Base-by-base conservation (phyloP, 1,140 invertebrate species). In the Mylabris phalerata region DNA sequence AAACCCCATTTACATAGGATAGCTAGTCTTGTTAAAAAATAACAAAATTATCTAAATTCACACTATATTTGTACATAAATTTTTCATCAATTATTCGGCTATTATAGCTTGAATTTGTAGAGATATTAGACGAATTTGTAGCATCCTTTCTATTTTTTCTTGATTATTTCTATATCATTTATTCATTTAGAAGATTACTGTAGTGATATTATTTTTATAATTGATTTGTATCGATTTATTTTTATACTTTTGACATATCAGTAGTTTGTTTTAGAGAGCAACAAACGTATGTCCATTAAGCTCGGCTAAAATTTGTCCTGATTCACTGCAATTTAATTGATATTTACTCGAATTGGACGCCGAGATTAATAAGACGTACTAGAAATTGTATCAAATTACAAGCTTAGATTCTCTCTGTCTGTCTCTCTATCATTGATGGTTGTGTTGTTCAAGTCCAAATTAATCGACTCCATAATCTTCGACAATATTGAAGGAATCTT, bases 1-100 rank as follows among this genome's bases (percentile, higher is more conserved):
- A 73, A 73, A 56, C 75, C 75, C 6, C 73, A 75, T 55, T 63
- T 75, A 55, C 73, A 73, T 58, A 74, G 75, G 69, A 74, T 77
- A 75, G 75, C 72, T 43, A 75, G 68, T 60, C 59, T 77, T 27
- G 75, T 75, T 43, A 77, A 77, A 60, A 78, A 78, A 66, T 77
- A 75, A 75, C 48, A 45, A 19, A 19, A 46, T 51, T 27, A 46
- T 58, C 27, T 19, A 19, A 19, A 19, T 19, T 19, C 25, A 6
- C 43, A 43, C 32, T 5, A 24, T 38, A 50, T 50, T 26, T 55
- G 52, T 55, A 48, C 39, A 55, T 55, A 48, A n/a, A 44, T 47
- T 46, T 57, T 45, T 56, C 54, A 39, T 24, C 44, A 27, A 13
- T 24, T 25, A 13, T 57, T 50, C 41, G 40, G 55, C 54, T 48